Evolutionary conservation across 2,113 vertebrate genomes (phyloP), one percentile per base, ranked within the genome.

Genomic region (Tringa solitaria): DNA sequence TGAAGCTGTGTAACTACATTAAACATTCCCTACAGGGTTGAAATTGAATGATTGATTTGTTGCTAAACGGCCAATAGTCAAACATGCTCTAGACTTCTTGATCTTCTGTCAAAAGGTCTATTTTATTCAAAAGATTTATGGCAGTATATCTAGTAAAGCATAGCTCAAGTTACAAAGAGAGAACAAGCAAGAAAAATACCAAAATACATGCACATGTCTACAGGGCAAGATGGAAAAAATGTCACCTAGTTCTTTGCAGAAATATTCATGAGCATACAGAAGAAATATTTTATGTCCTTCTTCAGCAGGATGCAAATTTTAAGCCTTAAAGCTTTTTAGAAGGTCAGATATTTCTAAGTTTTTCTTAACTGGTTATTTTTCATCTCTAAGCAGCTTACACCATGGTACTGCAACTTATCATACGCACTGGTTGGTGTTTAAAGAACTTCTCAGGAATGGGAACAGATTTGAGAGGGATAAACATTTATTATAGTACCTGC

Each of bases 71-170:
- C 67, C 90, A 91, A 87, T 41, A 90, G 82, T 83, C 70, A 90
- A 95, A 92, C 35, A 80, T 24, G 30, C 82, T 89, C 56, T 83
- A 68, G 82, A 90, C 26, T 33, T 88, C 86, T 74, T 91, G 60
- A 94, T 95, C 75, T 92, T 93, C 68, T 93, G 84, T 95, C 81
- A 96, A 87, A 93, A 96, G 30, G 48, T 64, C 64, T 86, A 50
- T 70, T 94, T 94, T 83, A 86, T 76, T 77, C 21, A 72, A 84
- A 91, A 83, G 73, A 94, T 86, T 95, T 87, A 96, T 35, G 21
- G 67, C 32, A 97, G 22, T 32, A 17, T 75, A 68, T 56, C 70
- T 59, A 68, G 50, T 56, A 85, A 84, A 95, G 57, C 22, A 82
- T 13, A 64, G 45, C 37, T 87, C 73, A 93, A 41, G 53, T 74